Percentiles rank a stretch among this genome's conserved stretches.
Conservation (phyloP, 1,140 invertebrate genomes). For the Anastrepha obliqua region DNA sequence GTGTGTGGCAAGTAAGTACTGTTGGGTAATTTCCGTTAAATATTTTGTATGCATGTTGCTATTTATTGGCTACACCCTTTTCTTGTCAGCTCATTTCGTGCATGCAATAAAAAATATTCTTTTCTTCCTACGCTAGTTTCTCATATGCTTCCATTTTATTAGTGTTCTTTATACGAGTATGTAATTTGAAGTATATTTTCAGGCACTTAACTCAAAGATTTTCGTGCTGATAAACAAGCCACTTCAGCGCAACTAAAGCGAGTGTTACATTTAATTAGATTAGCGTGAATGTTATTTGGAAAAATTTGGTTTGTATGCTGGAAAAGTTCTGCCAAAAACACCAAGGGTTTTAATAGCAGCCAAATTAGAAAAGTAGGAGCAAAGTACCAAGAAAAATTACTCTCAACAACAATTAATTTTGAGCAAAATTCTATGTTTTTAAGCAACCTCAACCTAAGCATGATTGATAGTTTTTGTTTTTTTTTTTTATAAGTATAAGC, state of each 20-base stretch:
- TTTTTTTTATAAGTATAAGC: no score
- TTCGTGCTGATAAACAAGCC: background rate
- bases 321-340: no score
- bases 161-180: background rate
- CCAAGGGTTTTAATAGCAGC: no score
- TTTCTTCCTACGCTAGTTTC: background rate
- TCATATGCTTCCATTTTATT: background rate
- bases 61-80: slow-evolving; percentile 53
- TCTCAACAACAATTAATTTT: no score
- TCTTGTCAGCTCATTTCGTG: slow-evolving; percentile 47
- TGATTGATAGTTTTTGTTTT: no score
- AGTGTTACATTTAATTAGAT: background rate
- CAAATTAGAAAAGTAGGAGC: no score
- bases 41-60: slow-evolving; percentile 42
- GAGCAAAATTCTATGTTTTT: no score
- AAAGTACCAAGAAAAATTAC: no score
- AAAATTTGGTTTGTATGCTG: no score
- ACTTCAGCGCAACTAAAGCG: background rate
- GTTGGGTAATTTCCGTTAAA: slow-evolving; percentile 41
- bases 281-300: background rate
- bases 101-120: slow-evolving; percentile 23
- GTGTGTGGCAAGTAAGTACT: background rate
- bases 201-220: slow-evolving; percentile 30
- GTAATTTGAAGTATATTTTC: slow-evolving; percentile 44
- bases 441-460: no score